Evolutionary conservation across 2,797 vertebrate species (phyloP).

Genomic region (Schizopygopsis pylzovi): DNA sequence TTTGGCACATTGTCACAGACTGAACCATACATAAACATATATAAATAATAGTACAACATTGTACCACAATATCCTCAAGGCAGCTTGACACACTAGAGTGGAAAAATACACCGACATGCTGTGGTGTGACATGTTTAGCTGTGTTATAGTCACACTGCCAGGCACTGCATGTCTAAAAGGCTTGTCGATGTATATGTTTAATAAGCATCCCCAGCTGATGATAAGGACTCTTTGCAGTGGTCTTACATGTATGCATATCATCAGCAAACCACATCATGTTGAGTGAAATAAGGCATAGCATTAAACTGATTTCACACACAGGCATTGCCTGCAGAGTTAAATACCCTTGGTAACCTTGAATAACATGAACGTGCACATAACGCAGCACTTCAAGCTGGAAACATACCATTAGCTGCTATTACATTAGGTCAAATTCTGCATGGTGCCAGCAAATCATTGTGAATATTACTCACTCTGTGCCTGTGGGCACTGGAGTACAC

Average conservation of each 20-base stretch:
- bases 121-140: conserved; percentile 35
- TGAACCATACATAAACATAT: neutral
- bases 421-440: conserved; percentile 42
- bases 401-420: conserved; percentile 52
- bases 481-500: conserved; percentile 19
- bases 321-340: conserved; percentile 32
- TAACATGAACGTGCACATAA: conserved; percentile 28
- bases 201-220: conserved; percentile 32
- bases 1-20: conserved; percentile 11
- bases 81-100: conserved; percentile 38
- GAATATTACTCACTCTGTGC: conserved; percentile 41
- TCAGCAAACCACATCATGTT: conserved; percentile 22
- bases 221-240: conserved; percentile 19
- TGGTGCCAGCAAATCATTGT: conserved; percentile 30
- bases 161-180: conserved; percentile 35
- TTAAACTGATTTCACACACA: conserved; percentile 28
- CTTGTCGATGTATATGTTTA: conserved; percentile 38
- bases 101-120: conserved; percentile 35
- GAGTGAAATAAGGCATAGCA: conserved; percentile 29
- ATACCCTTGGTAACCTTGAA: conserved; percentile 29
- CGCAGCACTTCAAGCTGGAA: conserved; percentile 41
- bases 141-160: conserved; percentile 38
- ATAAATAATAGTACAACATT: neutral
- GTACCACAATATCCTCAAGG: conserved; percentile 10
- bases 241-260: conserved; percentile 36